These are phyloP conservation scores for Timema cristinae DNA, from an alignment of 2,888 invertebrate species.

Conservation along the genomic window DNA sequence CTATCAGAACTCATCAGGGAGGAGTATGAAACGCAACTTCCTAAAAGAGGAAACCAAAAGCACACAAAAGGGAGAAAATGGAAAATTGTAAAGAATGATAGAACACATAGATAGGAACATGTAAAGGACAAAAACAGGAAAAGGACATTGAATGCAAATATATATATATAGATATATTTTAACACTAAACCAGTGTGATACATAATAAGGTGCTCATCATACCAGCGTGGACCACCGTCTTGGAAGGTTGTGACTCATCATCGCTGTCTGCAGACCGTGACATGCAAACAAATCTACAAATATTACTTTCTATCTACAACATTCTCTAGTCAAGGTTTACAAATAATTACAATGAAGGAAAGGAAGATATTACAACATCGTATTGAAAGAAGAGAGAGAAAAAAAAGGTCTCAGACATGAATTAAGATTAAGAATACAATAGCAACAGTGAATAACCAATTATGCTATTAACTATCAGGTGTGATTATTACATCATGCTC, in stretches of 20 bases:
- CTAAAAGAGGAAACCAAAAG: too few species aligned
- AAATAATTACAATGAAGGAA: too few species aligned
- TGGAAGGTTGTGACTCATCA: slow-evolving; percentile 26
- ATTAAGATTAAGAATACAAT: slow-evolving; percentile 9
- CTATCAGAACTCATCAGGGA: not conserved
- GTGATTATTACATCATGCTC: too few species aligned
- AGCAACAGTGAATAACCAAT: too few species aligned
- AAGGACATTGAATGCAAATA: not conserved
- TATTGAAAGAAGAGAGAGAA: not conserved
- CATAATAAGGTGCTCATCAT: slow-evolving; percentile 7
- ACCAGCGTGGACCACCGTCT: slow-evolving; percentile 23
- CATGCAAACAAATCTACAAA: slow-evolving; percentile 31
- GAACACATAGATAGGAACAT: too few species aligned
- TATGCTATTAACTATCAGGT: too few species aligned
- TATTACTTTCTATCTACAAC: too few species aligned
- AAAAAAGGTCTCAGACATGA: slow-evolving; percentile 28
- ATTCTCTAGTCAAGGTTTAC: too few species aligned
- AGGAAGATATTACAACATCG: too few species aligned
- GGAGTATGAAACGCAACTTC: too few species aligned
- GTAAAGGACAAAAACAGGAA: not conserved
- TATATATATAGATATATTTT: not conserved
- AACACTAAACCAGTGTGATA: not conserved
- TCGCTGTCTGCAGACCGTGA: slow-evolving; percentile 30
- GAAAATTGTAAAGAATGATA: too few species aligned
- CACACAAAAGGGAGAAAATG: too few species aligned